Conservation (phyloP, 2,797 vertebrate genomes). For the Synaphobranchus kaupii region DNA sequence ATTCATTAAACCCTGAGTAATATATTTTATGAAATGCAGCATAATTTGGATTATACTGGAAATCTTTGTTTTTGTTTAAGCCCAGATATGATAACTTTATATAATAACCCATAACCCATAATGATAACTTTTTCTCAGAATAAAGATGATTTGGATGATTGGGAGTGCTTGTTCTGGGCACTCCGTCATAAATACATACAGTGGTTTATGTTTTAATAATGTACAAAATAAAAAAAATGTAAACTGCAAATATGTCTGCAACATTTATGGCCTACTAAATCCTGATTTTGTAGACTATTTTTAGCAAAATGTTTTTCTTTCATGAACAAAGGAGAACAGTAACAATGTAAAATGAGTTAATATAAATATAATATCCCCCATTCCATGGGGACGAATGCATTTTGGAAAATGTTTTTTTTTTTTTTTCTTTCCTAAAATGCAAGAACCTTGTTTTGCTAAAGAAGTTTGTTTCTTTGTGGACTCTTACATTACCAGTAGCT, state of each 20-base stretch:
- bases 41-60: neutral
- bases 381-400: neutral
- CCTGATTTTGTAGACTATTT: neutral
- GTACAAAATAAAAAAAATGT: neutral
- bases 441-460: neutral
- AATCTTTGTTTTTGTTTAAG: neutral
- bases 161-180: neutral
- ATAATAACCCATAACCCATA: neutral
- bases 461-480: neutral
- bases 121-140: neutral
- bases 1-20: neutral
- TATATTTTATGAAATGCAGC: neutral
- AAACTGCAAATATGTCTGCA: neutral
- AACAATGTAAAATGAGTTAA: neutral
- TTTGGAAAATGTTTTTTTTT: neutral
- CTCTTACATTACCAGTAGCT: conserved; percentile 9
- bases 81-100: no score
- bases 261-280: neutral
- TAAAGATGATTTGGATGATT: neutral
- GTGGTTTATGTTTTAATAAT: neutral
- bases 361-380: neutral
- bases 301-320: neutral
- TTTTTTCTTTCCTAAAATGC: neutral
- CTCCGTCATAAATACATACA: no score
- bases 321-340: neutral